Conservation (phyloP, 2,888 invertebrate genomes). For the Agrochola circellaris region DNA sequence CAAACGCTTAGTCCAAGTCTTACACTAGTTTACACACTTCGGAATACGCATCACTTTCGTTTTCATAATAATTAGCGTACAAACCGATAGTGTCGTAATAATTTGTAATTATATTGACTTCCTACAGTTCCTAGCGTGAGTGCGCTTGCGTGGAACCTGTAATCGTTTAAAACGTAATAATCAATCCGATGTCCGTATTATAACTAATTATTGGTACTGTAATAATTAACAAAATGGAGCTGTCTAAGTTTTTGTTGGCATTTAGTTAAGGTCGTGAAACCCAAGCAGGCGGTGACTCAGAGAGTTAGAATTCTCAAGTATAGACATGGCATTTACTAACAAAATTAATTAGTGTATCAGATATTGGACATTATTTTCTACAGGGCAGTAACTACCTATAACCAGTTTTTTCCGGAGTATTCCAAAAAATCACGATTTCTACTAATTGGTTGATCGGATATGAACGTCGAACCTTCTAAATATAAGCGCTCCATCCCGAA, state of each 20-base stretch:
- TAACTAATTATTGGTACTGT: constrained; percentile 28
- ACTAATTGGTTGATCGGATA: background rate
- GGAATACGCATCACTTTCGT: constrained; percentile 36
- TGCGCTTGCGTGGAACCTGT: constrained; percentile 50
- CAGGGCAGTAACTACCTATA: background rate
- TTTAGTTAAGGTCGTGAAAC: constrained; percentile 25
- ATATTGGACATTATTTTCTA: background rate
- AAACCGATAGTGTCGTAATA: constrained; percentile 39
- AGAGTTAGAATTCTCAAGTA: background rate
- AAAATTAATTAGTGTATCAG: background rate
- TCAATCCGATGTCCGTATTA: constrained; percentile 38
- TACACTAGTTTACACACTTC: background rate
- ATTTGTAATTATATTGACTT: constrained; percentile 50
- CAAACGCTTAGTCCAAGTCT: constrained; percentile 15
- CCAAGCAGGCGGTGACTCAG: constrained; percentile 19
- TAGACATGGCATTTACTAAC: background rate
- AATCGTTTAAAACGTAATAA: constrained; percentile 50
- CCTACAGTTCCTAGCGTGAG: constrained; percentile 51
- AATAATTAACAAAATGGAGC: constrained; percentile 24
- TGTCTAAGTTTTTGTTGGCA: constrained; percentile 19
- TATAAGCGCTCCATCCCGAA: background rate
- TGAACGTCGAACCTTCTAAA: constrained; percentile 15
- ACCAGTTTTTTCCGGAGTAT: background rate
- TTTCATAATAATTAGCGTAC: constrained; percentile 32
- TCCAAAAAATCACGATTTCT: background rate